phyloP scores from a whole-genome alignment of 2,888 invertebrate genomes.

The Limulus polyphemus region DNA sequence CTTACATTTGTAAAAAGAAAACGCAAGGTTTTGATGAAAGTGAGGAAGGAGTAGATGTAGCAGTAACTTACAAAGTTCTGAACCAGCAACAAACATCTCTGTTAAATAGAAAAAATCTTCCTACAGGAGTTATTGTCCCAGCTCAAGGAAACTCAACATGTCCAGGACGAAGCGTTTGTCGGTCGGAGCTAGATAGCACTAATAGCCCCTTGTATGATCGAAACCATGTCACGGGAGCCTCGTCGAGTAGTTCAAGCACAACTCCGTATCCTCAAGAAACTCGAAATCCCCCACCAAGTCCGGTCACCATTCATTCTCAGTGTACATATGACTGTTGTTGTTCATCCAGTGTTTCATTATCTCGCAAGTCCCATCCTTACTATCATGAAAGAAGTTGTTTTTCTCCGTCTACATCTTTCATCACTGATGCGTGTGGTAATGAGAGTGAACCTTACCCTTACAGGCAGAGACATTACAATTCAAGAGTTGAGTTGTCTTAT shows the following conservation, averaged over 20 bases:
- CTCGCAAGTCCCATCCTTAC: slow-evolving; percentile 55
- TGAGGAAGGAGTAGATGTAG: slow-evolving; percentile 10
- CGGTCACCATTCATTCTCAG: slow-evolving; percentile 47
- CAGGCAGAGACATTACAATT: slow-evolving; percentile 22
- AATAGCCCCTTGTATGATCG: slow-evolving; percentile 40
- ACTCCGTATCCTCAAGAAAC: slow-evolving; percentile 53
- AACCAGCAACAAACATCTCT: slow-evolving; percentile 2
- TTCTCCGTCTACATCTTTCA: slow-evolving; percentile 87
- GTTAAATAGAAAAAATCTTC: slow-evolving; percentile 2
- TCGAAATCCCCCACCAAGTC: slow-evolving; percentile 80
- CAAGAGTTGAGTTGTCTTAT: slow-evolving; percentile 43
- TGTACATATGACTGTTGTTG: slow-evolving; percentile 26
- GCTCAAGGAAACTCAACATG: slow-evolving; percentile 8
- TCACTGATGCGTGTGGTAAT: slow-evolving; percentile 75
- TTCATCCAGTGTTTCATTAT: slow-evolving; percentile 25
- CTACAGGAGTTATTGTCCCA: slow-evolving; percentile 9
- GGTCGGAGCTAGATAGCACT: neutral
- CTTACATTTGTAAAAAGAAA: slow-evolving; percentile 13
- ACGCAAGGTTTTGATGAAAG: slow-evolving; percentile 1
- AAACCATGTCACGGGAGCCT: slow-evolving; percentile 55
- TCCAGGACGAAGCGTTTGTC: neutral
- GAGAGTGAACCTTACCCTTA: slow-evolving; percentile 37
- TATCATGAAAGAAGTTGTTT: slow-evolving; percentile 42
- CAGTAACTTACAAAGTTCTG: slow-evolving; percentile 6
- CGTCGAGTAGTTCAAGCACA: slow-evolving; percentile 53